A percentile compares a stretch with the other conserved stretches of the same genome.
These are phyloP conservation scores for Drosophila tani DNA, from an alignment of 1,140 invertebrate species.

Conservation along the genomic window DNA sequence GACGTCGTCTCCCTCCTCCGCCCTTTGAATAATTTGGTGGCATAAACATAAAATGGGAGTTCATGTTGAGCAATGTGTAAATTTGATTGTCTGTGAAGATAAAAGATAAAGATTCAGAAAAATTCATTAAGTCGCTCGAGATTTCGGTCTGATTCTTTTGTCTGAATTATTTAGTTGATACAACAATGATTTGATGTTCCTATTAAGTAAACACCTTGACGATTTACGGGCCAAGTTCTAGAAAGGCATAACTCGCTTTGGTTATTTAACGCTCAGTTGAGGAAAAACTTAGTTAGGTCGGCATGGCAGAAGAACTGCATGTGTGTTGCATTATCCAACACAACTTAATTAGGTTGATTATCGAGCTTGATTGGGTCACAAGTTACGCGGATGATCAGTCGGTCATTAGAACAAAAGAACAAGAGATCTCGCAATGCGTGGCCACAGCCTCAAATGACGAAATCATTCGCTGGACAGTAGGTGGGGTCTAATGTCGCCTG, in stretches of 20 bases:
- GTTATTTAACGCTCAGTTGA: slow-evolving; percentile 2
- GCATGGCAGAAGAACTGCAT: slow-evolving; percentile 6
- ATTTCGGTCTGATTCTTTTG: slow-evolving; percentile 12
- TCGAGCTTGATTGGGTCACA: slow-evolving; percentile 33
- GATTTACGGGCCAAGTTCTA: slow-evolving; percentile 12
- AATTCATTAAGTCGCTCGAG: slow-evolving; percentile 16
- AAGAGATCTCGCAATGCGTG: slow-evolving; percentile 26
- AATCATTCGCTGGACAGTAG: slow-evolving; percentile 23
- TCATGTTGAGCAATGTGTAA: slow-evolving; percentile 43
- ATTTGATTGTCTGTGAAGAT: slow-evolving; percentile 37
- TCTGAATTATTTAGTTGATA: not conserved
- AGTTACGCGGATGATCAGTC: slow-evolving; percentile 1
- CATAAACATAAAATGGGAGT: slow-evolving; percentile 13
- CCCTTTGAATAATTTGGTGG: slow-evolving; percentile 24
- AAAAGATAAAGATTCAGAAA: slow-evolving; percentile 9
- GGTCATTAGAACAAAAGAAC: slow-evolving; percentile 27
- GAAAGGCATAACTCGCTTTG: slow-evolving; percentile 1
- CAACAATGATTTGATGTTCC: slow-evolving; percentile 7
- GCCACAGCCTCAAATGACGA: slow-evolving; percentile 37
- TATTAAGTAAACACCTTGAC: slow-evolving; percentile 12
- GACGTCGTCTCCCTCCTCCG: not conserved
- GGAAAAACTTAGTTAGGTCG: slow-evolving; percentile 14
- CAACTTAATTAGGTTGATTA: slow-evolving; percentile 29
- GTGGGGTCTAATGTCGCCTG: slow-evolving; percentile 21
- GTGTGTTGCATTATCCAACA: slow-evolving; percentile 9